Base-by-base conservation (phyloP, 2,888 invertebrate genomes). In the Sinodicranocentrus sp. region DNA sequence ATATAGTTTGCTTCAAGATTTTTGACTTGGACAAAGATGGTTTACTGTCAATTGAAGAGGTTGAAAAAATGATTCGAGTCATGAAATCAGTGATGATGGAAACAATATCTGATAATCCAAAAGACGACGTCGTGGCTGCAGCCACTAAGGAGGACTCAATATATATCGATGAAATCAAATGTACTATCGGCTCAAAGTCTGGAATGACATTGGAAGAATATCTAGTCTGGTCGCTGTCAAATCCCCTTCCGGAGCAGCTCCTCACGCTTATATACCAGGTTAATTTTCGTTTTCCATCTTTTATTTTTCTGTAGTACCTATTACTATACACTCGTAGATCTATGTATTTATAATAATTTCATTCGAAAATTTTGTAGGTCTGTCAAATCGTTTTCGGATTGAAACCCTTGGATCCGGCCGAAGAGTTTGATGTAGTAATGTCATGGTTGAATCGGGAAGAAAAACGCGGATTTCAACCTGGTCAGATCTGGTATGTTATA, bases 401-500 rank as follows among this genome's bases (percentile, higher is more conserved):
- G 63, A 92, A 94, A 90, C 97, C 97, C 15, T 93, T 94, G 89
- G 95, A 95, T 90, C 92, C 93, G 75, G 94, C 95, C 89, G 95
- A 96, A 90, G 97, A 97, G 91, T 93, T 94, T 83, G 95, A 95
- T 88, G 94, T 96, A 93, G 95, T 95, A 13, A 93, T 94, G 85
- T 95, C 95, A 0, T 97, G 97, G 97, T 90, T 97, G 85, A 93
- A 94, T 1, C 92, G 97, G 54, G 96, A 95, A 90, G 94, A 94
- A 87, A 92, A 93, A 63, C 93, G 95, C 61, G 95, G 96, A 0
- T 94, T 95, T 90, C 91, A 93, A 61, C 94, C 95, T 75, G 96
- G 96, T 0, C 96, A 97, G 91, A 95, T 96, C 91, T 97, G 97
- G 96, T 97, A 96, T 92, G 93, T 97, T 85, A 93, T 97, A 83